Evolutionary conservation across 2,113 vertebrate genomes (phyloP), one percentile per base, ranked within the genome.

Genomic region (Oostethus manadensis): DNA sequence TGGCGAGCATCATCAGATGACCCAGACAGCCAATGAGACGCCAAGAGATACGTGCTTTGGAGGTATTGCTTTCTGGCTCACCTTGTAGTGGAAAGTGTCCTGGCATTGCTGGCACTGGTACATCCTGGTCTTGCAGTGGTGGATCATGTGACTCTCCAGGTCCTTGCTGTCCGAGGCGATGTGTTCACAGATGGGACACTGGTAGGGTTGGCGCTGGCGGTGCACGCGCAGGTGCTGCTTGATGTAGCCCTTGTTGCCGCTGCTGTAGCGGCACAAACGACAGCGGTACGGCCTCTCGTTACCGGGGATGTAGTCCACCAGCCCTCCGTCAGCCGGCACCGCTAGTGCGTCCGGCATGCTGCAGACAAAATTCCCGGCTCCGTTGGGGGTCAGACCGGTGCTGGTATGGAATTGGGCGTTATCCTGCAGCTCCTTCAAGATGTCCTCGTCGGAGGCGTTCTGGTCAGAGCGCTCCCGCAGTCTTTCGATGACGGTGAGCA

Each of bases 151-250:
- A 62, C 81, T 92, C 81, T 98, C 94, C 66, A 99, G 82, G 77
- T 94, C 94, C 58, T 91, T 91, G 62, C 96, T 98, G 70, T 95
- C 87, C 1, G 81, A 69, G 0, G 97, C 93, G 7, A 95, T 88
- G 79, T 98, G 93, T 65, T 99, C 93, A 40, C 97, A 99, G 84
- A 99, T 98, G 8, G 97, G 97, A 71, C 97, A 99, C 89, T 99
- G 94, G 62, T 99, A 98, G 0, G 96, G 96, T 82, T 93, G 91
- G 53, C 93, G 87, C 81, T 94, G 96, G 14, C 93, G 89, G 58
- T 99, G 97, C 14, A 97, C 94, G 0, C 95, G 85, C 54, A 98
- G 76, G 77, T 98, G 97, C 78, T 99, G 97, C 18, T 98, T 98
- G 59, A 98, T 93, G 89, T 97, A 98, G 44, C 96, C 97, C 82